Conservation (phyloP, 2,113 vertebrate genomes). For the Hirundichthys speculiger region DNA sequence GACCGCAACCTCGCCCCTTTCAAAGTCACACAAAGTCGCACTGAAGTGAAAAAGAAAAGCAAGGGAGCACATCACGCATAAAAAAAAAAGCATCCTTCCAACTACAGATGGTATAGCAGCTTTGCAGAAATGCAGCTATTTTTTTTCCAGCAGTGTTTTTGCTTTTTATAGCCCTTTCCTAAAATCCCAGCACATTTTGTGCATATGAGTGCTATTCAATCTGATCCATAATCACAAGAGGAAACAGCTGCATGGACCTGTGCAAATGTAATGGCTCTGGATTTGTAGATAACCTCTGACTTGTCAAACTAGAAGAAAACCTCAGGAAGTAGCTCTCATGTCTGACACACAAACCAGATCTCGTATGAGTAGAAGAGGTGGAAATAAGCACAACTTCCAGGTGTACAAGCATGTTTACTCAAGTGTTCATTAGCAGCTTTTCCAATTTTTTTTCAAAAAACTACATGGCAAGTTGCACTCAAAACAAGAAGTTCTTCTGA, state of each 20-base stretch:
- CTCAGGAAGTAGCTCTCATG: constrained; percentile 74
- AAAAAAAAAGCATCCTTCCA: constrained; percentile 15
- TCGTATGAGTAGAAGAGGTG: constrained; percentile 19
- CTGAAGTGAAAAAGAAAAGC: constrained; percentile 20
- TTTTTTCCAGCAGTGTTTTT: constrained; percentile 11
- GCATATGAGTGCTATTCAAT: constrained; percentile 23
- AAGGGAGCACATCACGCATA: background rate
- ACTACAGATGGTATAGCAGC: constrained; percentile 6
- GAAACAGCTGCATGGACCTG: constrained; percentile 78
- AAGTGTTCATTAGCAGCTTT: constrained; percentile 19
- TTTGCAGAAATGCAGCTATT: constrained; percentile 11
- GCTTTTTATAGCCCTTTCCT: constrained; percentile 25
- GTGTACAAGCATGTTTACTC: constrained; percentile 58
- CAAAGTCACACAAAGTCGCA: constrained; percentile 9
- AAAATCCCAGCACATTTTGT: constrained; percentile 36
- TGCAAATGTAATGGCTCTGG: constrained; percentile 41
- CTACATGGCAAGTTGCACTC: background rate
- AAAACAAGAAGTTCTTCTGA: background rate
- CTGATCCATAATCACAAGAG: constrained; percentile 60
- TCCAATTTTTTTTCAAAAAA: background rate
- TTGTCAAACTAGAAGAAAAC: constrained; percentile 71
- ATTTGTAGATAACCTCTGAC: constrained; percentile 75
- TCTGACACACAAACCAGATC: constrained; percentile 52
- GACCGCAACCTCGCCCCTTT: constrained; percentile 44
- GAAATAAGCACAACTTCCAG: constrained; percentile 66